Conservation (phyloP, 1,140 invertebrate genomes). For the Drosophila oshimai region DNA sequence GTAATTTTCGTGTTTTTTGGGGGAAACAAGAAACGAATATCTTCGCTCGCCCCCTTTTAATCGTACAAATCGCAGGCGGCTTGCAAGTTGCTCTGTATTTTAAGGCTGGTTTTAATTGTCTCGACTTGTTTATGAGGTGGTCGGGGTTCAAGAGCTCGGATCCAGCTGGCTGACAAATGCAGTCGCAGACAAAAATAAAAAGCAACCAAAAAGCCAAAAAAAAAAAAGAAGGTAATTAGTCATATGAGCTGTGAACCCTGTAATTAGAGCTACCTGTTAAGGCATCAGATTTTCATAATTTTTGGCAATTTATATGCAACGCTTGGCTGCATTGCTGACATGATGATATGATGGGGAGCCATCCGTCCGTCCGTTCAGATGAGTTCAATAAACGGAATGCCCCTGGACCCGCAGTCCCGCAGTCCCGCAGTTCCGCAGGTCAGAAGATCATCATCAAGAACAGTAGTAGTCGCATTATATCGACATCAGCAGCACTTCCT, state of each 20-base stretch:
- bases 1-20: conserved; percentile 31
- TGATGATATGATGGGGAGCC: conserved; percentile 31
- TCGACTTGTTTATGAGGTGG: conserved; percentile 33
- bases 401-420: not conserved
- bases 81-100: conserved; percentile 30
- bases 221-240: conserved; percentile 11
- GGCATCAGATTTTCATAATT: conserved; percentile 49
- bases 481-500: conserved; percentile 47
- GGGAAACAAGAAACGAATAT: conserved; percentile 19
- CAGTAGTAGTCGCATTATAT: conserved; percentile 28
- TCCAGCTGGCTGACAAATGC: conserved; percentile 32
- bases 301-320: conserved; percentile 69
- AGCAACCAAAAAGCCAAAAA: not conserved
- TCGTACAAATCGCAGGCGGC: conserved; percentile 34
- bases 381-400: conserved; percentile 59
- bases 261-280: conserved; percentile 67
- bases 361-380: conserved; percentile 12
- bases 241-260: conserved; percentile 51
- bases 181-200: conserved; percentile 9
- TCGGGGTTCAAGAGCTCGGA: conserved; percentile 23
- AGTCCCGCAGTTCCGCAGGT: conserved; percentile 1
- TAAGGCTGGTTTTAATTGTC: conserved; percentile 38
- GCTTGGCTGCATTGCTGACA: conserved; percentile 50
- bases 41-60: conserved; percentile 26
- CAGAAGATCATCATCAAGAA: conserved; percentile 19